Conservation (phyloP, 2,113 vertebrate species). For the Otocyon megalotis region DNA sequence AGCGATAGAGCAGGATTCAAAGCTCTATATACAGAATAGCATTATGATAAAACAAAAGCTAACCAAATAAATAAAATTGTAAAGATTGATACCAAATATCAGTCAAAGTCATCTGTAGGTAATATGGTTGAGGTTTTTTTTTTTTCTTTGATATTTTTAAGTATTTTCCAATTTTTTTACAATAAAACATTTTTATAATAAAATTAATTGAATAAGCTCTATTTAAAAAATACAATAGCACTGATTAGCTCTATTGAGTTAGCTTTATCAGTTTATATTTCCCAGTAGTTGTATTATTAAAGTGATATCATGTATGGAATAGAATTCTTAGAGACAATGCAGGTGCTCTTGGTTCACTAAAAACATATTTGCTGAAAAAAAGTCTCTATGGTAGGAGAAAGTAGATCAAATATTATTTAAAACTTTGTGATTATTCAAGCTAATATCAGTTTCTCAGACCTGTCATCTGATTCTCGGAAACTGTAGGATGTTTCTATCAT, state of each 20-base stretch:
- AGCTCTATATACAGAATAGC: not conserved
- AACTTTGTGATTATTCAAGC: not conserved
- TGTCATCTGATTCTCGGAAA: not conserved
- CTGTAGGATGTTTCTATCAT: not conserved
- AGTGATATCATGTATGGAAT: not conserved
- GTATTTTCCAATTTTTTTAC: not conserved
- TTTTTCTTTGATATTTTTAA: not conserved
- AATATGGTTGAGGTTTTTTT: not conserved
- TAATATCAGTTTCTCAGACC: not conserved
- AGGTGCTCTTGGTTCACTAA: not conserved
- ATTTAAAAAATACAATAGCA: not conserved
- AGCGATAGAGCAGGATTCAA: not conserved
- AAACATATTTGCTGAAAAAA: not conserved
- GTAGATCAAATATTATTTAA: not conserved
- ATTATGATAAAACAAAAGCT: not conserved
- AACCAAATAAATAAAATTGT: conserved; percentile 6
- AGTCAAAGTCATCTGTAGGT: not conserved
- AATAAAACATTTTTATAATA: not conserved
- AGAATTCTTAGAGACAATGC: conserved; percentile 7
- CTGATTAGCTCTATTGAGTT: not conserved
- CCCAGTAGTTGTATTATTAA: not conserved
- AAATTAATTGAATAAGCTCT: conserved; percentile 7
- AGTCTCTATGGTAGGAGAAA: not conserved
- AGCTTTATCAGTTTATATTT: not conserved
- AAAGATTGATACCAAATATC: not conserved